Percentiles rank a stretch among this genome's conserved stretches.
phyloP scores from a whole-genome alignment of 2,797 vertebrate species.

The Hippoglossus hippoglossus region DNA sequence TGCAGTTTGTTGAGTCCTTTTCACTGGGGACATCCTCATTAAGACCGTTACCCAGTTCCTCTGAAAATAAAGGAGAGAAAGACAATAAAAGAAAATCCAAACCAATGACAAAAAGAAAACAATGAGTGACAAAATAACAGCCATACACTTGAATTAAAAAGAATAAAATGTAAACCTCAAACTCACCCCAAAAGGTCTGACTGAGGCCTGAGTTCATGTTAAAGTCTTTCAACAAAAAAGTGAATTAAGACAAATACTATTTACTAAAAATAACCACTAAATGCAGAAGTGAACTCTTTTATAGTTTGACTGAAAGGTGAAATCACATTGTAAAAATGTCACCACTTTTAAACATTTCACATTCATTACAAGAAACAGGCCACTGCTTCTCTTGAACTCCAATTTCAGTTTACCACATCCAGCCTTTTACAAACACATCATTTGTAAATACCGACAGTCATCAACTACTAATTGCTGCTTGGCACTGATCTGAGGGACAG shows the following conservation, averaged over 20 bases:
- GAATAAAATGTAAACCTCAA: neutral
- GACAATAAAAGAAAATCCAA: neutral
- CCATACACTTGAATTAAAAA: no score
- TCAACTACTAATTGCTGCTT: constrained; percentile 48
- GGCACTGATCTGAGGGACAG: constrained; percentile 14
- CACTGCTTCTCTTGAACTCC: neutral
- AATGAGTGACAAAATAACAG: no score
- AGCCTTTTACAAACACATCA: constrained; percentile 20
- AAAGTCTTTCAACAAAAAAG: neutral
- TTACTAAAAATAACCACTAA: neutral
- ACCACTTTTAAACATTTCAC: constrained; percentile 8
- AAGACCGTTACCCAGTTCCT: constrained; percentile 54
- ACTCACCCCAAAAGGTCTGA: neutral
- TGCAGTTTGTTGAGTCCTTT: constrained; percentile 38
- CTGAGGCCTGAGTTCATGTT: neutral
- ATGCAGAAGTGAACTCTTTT: constrained; percentile 11
- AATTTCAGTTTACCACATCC: neutral
- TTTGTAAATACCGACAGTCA: constrained; percentile 16
- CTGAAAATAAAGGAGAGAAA: constrained; percentile 29
- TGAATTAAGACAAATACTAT: neutral
- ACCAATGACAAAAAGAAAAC: neutral
- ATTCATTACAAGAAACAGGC: neutral
- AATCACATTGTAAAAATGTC: neutral
- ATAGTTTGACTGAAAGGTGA: neutral
- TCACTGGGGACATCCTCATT: constrained; percentile 33